Evolutionary conservation across 1,140 invertebrate species (phyloP).

Genomic region (Procambarus clarkii): DNA sequence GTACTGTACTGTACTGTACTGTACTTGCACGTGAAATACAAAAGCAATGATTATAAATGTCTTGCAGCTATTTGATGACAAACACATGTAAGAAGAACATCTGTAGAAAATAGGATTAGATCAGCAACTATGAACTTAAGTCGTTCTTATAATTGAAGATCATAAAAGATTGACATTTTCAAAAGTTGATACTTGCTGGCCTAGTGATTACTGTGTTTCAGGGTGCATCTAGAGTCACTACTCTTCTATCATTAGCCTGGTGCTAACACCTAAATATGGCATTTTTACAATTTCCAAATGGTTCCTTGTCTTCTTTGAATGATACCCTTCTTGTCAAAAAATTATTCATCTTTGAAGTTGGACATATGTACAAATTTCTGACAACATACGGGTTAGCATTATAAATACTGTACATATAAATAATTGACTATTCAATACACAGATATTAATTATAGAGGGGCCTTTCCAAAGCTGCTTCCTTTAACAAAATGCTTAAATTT

Average conservation of each 20-base stretch:
- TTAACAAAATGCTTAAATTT: not conserved
- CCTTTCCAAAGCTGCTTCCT: not conserved
- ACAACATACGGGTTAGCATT: not conserved
- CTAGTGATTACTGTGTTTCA: conserved; percentile 4
- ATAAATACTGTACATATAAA: not conserved
- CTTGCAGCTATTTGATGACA: not conserved
- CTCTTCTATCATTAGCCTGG: not conserved
- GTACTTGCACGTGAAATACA: not conserved
- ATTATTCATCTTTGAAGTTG: not conserved
- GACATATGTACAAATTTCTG: not conserved
- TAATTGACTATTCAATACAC: not conserved
- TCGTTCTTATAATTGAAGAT: not conserved
- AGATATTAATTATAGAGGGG: not conserved
- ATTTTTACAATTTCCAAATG: not conserved
- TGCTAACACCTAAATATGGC: not conserved
- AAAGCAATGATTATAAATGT: not conserved
- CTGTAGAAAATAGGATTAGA: not conserved
- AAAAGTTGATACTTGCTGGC: not conserved
- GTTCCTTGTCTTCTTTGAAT: not conserved
- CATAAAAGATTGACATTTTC: not conserved
- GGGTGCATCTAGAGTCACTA: not conserved
- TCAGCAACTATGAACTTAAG: not conserved
- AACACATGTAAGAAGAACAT: not conserved
- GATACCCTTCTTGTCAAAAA: not conserved
- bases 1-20: too few species aligned